Conservation (phyloP, 2,113 vertebrate genomes). For the Nannospalax galili region DNA sequence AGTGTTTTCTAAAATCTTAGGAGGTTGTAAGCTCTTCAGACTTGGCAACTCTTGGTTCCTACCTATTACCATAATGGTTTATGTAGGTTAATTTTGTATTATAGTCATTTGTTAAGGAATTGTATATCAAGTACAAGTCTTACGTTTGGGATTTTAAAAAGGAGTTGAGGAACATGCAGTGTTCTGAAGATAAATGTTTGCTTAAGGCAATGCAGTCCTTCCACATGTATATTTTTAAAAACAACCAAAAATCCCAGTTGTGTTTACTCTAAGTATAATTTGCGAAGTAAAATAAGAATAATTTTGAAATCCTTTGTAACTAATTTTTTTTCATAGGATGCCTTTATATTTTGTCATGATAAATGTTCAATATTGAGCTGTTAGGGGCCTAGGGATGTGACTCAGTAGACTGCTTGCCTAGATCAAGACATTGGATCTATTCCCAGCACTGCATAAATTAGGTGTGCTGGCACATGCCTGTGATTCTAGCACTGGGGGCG, state of each 20-base stretch:
- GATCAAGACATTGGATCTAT: not conserved
- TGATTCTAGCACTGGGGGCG: not conserved
- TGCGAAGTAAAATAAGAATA: conserved; percentile 52
- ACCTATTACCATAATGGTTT: not conserved
- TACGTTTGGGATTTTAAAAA: conserved; percentile 71
- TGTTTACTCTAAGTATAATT: conserved; percentile 68
- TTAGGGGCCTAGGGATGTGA: not conserved
- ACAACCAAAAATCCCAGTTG: conserved; percentile 27
- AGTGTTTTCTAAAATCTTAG: not conserved
- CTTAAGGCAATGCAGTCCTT: conserved; percentile 74
- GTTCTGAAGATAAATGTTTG: conserved; percentile 74
- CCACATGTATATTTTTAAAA: conserved; percentile 69
- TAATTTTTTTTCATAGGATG: conserved; percentile 45
- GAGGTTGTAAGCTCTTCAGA: not conserved
- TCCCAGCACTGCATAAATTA: not conserved
- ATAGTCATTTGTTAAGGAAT: conserved; percentile 56
- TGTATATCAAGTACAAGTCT: conserved; percentile 75
- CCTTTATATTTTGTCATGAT: conserved; percentile 27
- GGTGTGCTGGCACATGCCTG: not conserved
- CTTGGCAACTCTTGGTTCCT: not conserved
- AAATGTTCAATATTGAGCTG: not conserved
- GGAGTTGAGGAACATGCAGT: conserved; percentile 34
- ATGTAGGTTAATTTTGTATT: not conserved
- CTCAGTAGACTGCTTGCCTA: not conserved
- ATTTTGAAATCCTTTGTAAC: conserved; percentile 41